Evolutionary conservation across 2,888 invertebrate genomes (phyloP).

Genomic region (Drosophila villosipedis): DNA sequence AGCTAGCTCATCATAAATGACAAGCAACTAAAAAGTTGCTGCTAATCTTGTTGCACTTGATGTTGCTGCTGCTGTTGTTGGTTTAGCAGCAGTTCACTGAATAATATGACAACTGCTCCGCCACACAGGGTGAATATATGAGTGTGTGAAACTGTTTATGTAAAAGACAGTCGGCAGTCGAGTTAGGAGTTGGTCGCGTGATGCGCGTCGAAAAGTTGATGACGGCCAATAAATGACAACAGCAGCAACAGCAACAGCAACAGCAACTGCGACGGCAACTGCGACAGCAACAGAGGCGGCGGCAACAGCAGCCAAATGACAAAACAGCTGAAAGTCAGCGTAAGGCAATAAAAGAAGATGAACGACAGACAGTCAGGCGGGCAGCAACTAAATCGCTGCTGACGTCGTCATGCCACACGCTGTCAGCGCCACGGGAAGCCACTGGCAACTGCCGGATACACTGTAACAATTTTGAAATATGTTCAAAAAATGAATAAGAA

Average conservation of each 20-base stretch:
- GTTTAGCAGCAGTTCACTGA: not conserved
- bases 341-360: slow-evolving; percentile 70
- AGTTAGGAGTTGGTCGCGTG: slow-evolving; percentile 65
- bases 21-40: not conserved
- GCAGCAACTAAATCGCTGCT: slow-evolving; percentile 72
- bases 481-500: not conserved
- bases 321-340: slow-evolving; percentile 47
- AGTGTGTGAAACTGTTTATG: slow-evolving; percentile 6
- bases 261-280: slow-evolving; percentile 37
- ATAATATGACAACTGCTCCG: not conserved
- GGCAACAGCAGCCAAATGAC: slow-evolving; percentile 50
- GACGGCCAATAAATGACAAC: slow-evolving; percentile 73
- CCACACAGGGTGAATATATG: not conserved
- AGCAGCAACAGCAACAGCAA: slow-evolving; percentile 43
- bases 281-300: slow-evolving; percentile 23
- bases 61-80: slow-evolving; percentile 11
- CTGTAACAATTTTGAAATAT: not conserved
- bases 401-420: slow-evolving; percentile 47
- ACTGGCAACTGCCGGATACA: slow-evolving; percentile 7
- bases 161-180: slow-evolving; percentile 53
- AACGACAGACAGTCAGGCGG: slow-evolving; percentile 60
- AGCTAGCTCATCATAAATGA: not conserved
- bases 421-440: slow-evolving; percentile 22
- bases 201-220: slow-evolving; percentile 63
- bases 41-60: slow-evolving; percentile 15